Evolutionary conservation across 2,113 vertebrate species (phyloP).

Genomic region (Pygoscelis adeliae): DNA sequence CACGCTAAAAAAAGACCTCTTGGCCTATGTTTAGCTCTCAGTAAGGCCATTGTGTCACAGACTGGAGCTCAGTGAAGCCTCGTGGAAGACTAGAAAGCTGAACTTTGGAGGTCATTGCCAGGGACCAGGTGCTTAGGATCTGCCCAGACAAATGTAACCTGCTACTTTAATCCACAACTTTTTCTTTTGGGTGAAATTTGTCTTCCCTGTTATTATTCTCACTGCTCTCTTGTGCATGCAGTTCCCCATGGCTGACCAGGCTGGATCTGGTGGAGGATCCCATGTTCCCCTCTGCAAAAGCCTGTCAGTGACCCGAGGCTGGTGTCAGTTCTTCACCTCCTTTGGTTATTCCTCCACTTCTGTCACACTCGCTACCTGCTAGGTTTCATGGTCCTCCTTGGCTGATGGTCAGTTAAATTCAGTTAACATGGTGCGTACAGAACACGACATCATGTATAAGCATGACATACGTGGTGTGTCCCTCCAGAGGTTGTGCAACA

Average conservation of each 20-base stretch:
- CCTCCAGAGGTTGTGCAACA: not conserved
- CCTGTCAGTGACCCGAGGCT: not conserved
- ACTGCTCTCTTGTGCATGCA: not conserved
- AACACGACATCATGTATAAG: not conserved
- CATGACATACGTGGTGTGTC: not conserved
- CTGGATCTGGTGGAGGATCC: not conserved
- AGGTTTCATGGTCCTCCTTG: not conserved
- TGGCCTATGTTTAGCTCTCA: not conserved
- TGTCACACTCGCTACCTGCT: not conserved
- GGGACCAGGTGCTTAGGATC: not conserved
- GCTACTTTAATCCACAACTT: not conserved
- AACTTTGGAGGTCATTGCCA: not conserved
- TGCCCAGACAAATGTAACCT: not conserved
- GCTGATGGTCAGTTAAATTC: not conserved
- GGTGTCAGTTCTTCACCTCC: not conserved
- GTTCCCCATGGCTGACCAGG: not conserved
- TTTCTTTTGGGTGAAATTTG: not conserved
- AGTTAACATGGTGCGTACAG: not conserved
- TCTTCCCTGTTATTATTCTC: not conserved
- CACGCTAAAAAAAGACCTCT: not conserved
- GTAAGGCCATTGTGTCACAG: not conserved
- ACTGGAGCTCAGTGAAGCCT: not conserved
- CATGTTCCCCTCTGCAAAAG: not conserved
- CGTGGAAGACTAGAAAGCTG: not conserved
- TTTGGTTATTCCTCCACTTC: not conserved